Base-by-base conservation (phyloP, 2,797 vertebrate species). In the Cuniculus paca region DNA sequence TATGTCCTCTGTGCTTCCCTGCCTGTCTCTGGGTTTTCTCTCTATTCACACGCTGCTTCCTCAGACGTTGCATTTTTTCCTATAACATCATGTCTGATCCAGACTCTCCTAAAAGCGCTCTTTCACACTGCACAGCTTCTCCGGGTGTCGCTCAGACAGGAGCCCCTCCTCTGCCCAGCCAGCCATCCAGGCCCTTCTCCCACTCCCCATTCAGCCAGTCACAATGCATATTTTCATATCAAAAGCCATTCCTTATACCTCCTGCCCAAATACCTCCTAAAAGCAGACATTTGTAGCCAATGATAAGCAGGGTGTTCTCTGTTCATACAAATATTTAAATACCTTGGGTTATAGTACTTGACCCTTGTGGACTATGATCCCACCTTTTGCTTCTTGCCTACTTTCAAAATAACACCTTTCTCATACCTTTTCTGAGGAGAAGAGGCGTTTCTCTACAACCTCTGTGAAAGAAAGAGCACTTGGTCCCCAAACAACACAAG, bases 81-180 rank as follows among this genome's bases (percentile, higher is more conserved):
- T 97, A 96, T 97, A 97, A 96, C 96, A 97, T 97, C 97, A 97
- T 91, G 94, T 97, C 96, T 96, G 80, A 95, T 58, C 80, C 74
- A 70, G 86, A 86, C 68, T 92, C 83, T 96, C 89, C 95, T 83
- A 91, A 97, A 98, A 97, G 96, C 92, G 94, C 75, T 90, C 95
- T 97, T 97, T 97, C 83, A 95, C 26, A 34, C 56, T 63, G 50
- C 4, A 0, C 26, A 12, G 72, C 63, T 83, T 92, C 95, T 63
- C 78, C 20, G 0, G n/a, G 94, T 86, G 91, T 77, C 2, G 0
- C 70, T 78, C 75, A n/a, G 0, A 14, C 74, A 34, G 74, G 52
- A 2, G 26, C 19, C 70, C 28, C 63, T 77, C 80, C 90, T 86
- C 58, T 0, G 0, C 13, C 58, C 19, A 65, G 72, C 2, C 42